These are phyloP conservation scores for Sinotaia quadrata DNA, from an alignment of 2,888 invertebrate genomes.

Conservation along the genomic window DNA sequence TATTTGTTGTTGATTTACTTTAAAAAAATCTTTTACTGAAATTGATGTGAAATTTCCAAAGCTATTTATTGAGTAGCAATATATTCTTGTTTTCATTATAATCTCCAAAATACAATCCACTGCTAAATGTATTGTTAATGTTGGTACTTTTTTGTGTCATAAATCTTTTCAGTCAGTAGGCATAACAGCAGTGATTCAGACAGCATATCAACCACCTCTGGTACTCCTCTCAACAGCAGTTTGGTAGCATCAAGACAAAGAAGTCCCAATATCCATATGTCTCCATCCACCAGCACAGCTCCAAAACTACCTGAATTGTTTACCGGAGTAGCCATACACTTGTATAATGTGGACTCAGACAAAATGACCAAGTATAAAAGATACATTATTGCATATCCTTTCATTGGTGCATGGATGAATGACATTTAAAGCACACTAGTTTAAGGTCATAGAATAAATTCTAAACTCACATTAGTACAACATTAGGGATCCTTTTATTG, in stretches of 20 bases:
- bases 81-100: too few relatives aligned
- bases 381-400: conserved; percentile 69
- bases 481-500: not conserved
- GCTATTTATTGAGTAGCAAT: too few relatives aligned
- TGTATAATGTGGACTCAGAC: conserved; percentile 52
- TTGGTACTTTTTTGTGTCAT: too few relatives aligned
- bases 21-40: too few relatives aligned
- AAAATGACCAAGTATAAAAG: conserved; percentile 53
- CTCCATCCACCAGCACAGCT: not conserved
- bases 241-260: not conserved
- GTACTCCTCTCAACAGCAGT: not conserved
- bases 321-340: conserved; percentile 50
- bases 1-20: too few relatives aligned
- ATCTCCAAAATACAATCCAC: too few relatives aligned
- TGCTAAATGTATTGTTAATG: too few relatives aligned
- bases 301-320: conserved; percentile 51
- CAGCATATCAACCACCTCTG: not conserved
- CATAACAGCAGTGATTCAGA: not conserved
- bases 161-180: conserved; percentile 7
- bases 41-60: too few relatives aligned
- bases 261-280: not conserved
- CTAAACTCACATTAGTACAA: not conserved
- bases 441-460: too few relatives aligned
- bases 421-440: too few relatives aligned
- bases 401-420: conserved; percentile 8